Conservation (phyloP, 1,140 invertebrate genomes). For the Eumaeus atala region DNA sequence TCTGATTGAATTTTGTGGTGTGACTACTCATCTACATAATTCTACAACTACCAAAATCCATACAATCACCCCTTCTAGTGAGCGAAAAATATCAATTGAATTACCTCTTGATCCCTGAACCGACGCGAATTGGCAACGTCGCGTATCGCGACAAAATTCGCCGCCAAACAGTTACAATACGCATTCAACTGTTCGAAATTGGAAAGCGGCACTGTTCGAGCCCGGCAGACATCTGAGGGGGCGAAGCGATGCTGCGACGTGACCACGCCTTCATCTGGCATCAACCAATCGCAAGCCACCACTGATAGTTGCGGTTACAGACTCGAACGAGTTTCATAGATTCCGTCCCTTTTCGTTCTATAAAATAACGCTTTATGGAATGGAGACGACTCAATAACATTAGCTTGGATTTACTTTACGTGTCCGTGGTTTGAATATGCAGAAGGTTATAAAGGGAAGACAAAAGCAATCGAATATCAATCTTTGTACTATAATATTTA, state of each 20-base stretch:
- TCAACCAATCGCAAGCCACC: slow-evolving; percentile 36
- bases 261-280: slow-evolving; percentile 43
- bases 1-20: no score
- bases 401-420: neutral
- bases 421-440: neutral
- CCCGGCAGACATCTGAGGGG: slow-evolving; percentile 52
- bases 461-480: neutral
- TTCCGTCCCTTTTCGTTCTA: slow-evolving; percentile 14
- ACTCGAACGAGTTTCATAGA: slow-evolving; percentile 12
- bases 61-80: slow-evolving; percentile 17
- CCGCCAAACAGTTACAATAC: slow-evolving; percentile 60
- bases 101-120: slow-evolving; percentile 54
- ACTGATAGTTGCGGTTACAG: slow-evolving; percentile 29
- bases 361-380: neutral
- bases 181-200: slow-evolving; percentile 65
- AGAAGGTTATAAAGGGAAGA: neutral
- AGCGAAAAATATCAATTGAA: slow-evolving; percentile 40
- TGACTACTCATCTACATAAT: neutral
- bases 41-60: slow-evolving; percentile 3
- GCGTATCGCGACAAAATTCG: slow-evolving; percentile 45
- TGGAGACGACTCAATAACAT: slow-evolving; percentile 5
- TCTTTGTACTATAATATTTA: neutral
- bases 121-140: slow-evolving; percentile 58
- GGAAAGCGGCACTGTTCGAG: slow-evolving; percentile 50
- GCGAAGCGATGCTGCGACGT: slow-evolving; percentile 49